Conservation (phyloP, 1,140 invertebrate genomes). For the Globodera ellingtonae region DNA sequence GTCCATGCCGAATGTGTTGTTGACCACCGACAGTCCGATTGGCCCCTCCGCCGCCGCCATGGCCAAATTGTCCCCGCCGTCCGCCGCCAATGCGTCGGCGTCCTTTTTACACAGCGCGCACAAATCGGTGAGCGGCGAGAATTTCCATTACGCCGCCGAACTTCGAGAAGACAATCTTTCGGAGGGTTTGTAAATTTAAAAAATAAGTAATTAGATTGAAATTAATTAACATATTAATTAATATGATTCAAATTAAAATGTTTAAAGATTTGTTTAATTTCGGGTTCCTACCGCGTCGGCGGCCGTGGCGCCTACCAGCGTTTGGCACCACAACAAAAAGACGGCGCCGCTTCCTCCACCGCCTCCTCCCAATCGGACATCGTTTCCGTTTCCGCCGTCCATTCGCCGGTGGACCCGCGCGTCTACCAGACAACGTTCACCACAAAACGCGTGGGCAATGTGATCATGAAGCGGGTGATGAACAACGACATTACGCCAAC, state of each 20-base stretch:
- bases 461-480: slow-evolving; percentile 57
- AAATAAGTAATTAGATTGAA: not conserved
- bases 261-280: not conserved
- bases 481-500: slow-evolving; percentile 17
- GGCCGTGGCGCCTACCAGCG: slow-evolving; percentile 62
- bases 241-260: too few relatives aligned
- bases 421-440: slow-evolving; percentile 61
- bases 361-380: slow-evolving; percentile 26
- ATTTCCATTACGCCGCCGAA: slow-evolving; percentile 60
- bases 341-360: slow-evolving; percentile 17
- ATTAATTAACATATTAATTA: too few relatives aligned
- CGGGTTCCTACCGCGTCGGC: slow-evolving; percentile 54
- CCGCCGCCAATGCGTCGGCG: not conserved
- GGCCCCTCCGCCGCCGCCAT: not conserved
- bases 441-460: slow-evolving; percentile 58
- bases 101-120: slow-evolving; percentile 3
- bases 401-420: slow-evolving; percentile 45
- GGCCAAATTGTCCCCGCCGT: not conserved
- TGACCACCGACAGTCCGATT: slow-evolving; percentile 47
- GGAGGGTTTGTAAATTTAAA: not conserved
- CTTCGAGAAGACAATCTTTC: slow-evolving; percentile 59
- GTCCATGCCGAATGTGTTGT: slow-evolving; percentile 60
- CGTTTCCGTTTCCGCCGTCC: slow-evolving; percentile 13
- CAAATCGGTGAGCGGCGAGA: slow-evolving; percentile 55
- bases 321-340: slow-evolving; percentile 51